Base-by-base conservation (phyloP, 2,797 vertebrate genomes). In the Hypotaenidia okinawae region DNA sequence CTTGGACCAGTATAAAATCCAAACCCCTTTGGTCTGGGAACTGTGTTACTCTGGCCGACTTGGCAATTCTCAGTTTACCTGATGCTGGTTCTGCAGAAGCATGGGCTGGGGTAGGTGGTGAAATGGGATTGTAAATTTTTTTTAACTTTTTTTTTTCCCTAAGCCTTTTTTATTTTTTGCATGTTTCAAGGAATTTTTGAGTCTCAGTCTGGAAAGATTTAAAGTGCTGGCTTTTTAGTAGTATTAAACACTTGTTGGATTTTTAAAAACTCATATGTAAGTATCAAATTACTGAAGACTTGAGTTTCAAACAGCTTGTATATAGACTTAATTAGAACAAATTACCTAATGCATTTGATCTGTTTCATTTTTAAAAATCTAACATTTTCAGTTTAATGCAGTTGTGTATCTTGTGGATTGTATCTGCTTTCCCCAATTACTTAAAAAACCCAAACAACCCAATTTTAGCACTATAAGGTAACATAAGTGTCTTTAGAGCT, bases 121-220 rank as follows among this genome's bases (percentile, higher is more conserved):
- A 85, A 89, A 70, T 66, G 82, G 41, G 16, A 17, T 30, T 45
- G n/a, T 68, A 32, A 45, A 19, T 9, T 10, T 45, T 19, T 32
- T 61, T 86, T 41, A 21, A 13, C 6, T 6, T 43, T 19, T 23
- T 47, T 62, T 74, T 89, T 52, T 25, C 4, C 80, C 76, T 47
- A 59, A 21, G 72, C 82, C 59, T 72, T 87, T 95, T 93, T 10
- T 37, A 37, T 37, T 37, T 74, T 72, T 45, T 28, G 86, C 21
- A 70, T 52, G 3, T 93, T 92, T 73, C 33, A 33, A 45, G 39
- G 67, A 68, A 77, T 90, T 79, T 92, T 79, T 96, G 67, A 88
- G 64, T 89, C 72, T 22, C 22, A 41, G 27, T 37, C 74, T 87
- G 49, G 62, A 74, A 84, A 67, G 35, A 51, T 67, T 62, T 69